phyloP scores from a whole-genome alignment of 1,140 invertebrate genomes.

The Drosophila malerkotliana region DNA sequence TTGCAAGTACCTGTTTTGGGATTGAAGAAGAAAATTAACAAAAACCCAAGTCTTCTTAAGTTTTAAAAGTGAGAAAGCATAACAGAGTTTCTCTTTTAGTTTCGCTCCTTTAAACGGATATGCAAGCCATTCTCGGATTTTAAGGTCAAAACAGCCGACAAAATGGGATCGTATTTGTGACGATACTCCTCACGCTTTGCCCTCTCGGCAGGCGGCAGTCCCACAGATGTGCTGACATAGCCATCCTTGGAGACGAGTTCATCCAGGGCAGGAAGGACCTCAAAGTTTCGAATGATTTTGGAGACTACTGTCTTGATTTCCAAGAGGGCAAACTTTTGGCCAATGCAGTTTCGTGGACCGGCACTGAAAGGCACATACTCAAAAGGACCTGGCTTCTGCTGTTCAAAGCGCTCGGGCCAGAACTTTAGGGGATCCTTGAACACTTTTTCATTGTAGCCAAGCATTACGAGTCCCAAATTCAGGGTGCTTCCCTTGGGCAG shows the following conservation, averaged over 20 bases:
- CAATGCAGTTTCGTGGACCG: conserved; percentile 78
- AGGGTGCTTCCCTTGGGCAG: conserved; percentile 53
- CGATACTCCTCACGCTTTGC: conserved; percentile 34
- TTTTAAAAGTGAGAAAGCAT: background rate
- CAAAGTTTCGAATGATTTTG: conserved; percentile 83
- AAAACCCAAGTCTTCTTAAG: background rate
- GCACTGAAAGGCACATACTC: conserved; percentile 87
- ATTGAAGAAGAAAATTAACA: background rate
- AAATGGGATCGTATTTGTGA: conserved; percentile 75
- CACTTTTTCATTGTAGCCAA: conserved; percentile 66
- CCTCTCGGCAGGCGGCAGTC: conserved; percentile 31
- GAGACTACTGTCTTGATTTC: conserved; percentile 84
- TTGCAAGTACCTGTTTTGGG: background rate
- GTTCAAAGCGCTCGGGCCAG: conserved; percentile 90
- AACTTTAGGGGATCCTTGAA: conserved; percentile 90
- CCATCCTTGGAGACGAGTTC: conserved; percentile 69
- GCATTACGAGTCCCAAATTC: conserved; percentile 36
- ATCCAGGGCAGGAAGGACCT: conserved; percentile 71
- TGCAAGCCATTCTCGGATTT: conserved; percentile 77
- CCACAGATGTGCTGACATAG: conserved; percentile 60
- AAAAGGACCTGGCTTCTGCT: conserved; percentile 77
- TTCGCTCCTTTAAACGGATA: conserved; percentile 60
- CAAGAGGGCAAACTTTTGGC: conserved; percentile 85
- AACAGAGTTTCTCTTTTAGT: background rate
- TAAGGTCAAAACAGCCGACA: conserved; percentile 68